Conservation (phyloP, 2,888 invertebrate genomes). For the Kuschelorhynchus macadamiae region DNA sequence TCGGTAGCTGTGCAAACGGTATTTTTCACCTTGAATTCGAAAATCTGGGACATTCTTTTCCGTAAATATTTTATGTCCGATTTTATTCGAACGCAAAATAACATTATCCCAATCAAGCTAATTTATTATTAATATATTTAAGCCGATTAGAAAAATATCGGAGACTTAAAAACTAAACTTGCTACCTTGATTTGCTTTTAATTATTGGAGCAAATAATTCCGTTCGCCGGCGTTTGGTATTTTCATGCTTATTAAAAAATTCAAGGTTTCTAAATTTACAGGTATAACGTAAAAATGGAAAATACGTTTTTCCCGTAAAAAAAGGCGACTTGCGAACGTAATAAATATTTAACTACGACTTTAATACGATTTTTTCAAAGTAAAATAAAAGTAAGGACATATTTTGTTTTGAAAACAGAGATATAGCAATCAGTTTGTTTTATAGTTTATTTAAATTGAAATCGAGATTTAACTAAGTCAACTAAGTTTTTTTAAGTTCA, state of each 20-base stretch:
- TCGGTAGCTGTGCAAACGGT: slow-evolving; percentile 55
- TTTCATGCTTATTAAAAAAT: neutral
- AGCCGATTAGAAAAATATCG: slow-evolving; percentile 26
- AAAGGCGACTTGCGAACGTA: neutral
- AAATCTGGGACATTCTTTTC: slow-evolving; percentile 43
- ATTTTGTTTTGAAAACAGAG: no score
- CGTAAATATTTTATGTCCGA: slow-evolving; percentile 12
- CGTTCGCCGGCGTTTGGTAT: slow-evolving; percentile 1
- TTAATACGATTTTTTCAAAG: no score
- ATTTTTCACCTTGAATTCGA: slow-evolving; percentile 49
- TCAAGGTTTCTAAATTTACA: slow-evolving; percentile 10
- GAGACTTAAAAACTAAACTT: slow-evolving; percentile 12
- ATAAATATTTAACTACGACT: neutral
- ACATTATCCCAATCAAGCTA: neutral
- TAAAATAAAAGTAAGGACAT: no score
- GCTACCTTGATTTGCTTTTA: slow-evolving; percentile 39
- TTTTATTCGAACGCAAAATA: neutral
- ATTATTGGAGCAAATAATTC: slow-evolving; percentile 27
- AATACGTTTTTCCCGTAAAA: neutral
- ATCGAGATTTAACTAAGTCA: no score
- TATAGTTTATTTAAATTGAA: no score
- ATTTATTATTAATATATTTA: slow-evolving; percentile 25
- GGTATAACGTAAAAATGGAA: neutral
- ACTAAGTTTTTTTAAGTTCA: no score
- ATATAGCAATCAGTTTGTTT: no score